Percentiles rank a stretch among this genome's conserved stretches.
phyloP scores from a whole-genome alignment of 2,113 vertebrate species.

The Catharus minimus region DNA sequence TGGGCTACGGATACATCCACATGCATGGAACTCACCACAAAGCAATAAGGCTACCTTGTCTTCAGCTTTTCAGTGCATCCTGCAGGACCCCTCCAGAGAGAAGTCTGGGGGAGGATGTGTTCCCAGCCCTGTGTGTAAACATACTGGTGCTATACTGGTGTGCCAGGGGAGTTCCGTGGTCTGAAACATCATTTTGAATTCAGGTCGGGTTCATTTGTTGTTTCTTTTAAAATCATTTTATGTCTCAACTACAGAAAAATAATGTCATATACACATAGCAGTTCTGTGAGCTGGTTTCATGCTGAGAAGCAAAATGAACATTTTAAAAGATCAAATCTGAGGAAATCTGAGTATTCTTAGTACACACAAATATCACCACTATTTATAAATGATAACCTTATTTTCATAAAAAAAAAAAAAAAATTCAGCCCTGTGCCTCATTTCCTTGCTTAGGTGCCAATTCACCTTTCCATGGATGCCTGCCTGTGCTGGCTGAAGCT shows the following conservation, averaged over 20 bases:
- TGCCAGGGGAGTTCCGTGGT: background rate
- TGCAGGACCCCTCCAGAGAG: background rate
- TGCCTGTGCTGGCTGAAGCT: background rate
- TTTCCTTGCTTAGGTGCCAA: background rate
- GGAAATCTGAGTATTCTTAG: background rate
- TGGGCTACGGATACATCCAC: accelerated
- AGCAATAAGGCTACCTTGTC: background rate
- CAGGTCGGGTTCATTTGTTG: background rate
- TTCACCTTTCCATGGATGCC: accelerated
- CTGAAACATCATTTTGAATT: background rate
- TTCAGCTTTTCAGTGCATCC: background rate
- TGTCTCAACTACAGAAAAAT: background rate
- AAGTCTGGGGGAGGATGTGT: accelerated
- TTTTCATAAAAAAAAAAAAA: background rate
- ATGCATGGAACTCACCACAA: background rate
- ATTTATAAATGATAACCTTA: background rate
- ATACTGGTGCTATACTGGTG: background rate
- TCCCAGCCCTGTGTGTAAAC: background rate
- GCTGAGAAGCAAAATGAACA: background rate
- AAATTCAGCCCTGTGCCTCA: background rate
- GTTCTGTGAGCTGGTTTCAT: background rate
- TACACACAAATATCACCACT: background rate
- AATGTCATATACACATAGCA: accelerated
- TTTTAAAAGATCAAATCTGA: background rate
- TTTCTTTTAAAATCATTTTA: background rate